These are phyloP conservation scores for Tyria jacobaeae DNA, from an alignment of 2,888 invertebrate genomes.

Conservation along the genomic window DNA sequence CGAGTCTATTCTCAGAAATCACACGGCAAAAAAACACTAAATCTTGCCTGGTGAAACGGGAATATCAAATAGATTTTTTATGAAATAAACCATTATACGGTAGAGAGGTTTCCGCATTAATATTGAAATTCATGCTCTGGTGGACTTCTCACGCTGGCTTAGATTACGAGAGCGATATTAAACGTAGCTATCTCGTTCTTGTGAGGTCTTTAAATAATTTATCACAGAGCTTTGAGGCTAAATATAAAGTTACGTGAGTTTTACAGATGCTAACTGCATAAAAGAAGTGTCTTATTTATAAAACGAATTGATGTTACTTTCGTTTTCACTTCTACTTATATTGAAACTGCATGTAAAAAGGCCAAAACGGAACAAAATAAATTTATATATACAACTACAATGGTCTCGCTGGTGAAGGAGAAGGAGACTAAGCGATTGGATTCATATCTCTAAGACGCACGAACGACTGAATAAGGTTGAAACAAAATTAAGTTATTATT, in stretches of 20 bases:
- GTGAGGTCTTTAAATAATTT: constrained; percentile 7
- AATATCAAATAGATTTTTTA: constrained; percentile 48
- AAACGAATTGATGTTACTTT: not conserved
- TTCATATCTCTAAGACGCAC: too few species aligned
- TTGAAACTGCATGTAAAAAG: too few species aligned
- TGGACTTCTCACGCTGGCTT: constrained; percentile 51
- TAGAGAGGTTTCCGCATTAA: constrained; percentile 42
- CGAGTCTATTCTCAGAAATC: not conserved
- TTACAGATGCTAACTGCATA: not conserved
- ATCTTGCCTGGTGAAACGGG: constrained; percentile 15
- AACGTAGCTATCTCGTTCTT: constrained; percentile 27
- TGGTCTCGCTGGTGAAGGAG: too few species aligned
- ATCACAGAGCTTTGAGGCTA: constrained; percentile 4
- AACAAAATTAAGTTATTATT: too few species aligned
- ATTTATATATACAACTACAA: too few species aligned
- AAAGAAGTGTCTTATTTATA: not conserved
- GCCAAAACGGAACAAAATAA: not conserved
- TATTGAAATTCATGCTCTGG: constrained; percentile 51
- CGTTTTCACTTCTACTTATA: too few species aligned
- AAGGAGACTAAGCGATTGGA: too few species aligned
- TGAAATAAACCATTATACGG: constrained; percentile 55
- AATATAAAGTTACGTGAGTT: not conserved
- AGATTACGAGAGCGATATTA: constrained; percentile 29
- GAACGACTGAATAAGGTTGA: too few species aligned
- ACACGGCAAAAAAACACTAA: constrained; percentile 10